Evolutionary conservation across 2,888 invertebrate species (phyloP), one percentile per base, ranked within the genome.

Genomic region (Athripsodes cinereus): DNA sequence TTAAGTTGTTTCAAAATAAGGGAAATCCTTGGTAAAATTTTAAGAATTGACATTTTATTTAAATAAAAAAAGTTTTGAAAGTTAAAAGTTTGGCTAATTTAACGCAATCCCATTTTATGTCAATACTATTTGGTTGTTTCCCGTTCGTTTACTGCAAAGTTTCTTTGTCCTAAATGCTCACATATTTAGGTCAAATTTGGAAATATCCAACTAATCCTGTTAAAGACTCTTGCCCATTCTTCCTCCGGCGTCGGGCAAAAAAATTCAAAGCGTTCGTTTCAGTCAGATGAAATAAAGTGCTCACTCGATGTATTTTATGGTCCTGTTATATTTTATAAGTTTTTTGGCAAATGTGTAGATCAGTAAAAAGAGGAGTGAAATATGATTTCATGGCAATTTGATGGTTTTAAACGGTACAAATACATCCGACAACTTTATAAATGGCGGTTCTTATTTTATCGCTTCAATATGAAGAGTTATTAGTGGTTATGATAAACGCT

Each of bases 161-260:
- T 26, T 26, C 26, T 10, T 10, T 10, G 10, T 26, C 3, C 5
- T 10, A 26, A 26, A 26, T 26, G 26, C 10, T 26, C 26, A 10
- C 26, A 16, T 57, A 57, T 57, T 57, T 57, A 50, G 57, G 57
- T 57, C 57, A 56, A 56, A 56, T 56, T 51, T 56, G 55, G 55
- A 55, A 55, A 55, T 55, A 55, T 55, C 55, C 50, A 19, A 55
- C 51, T 55, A 55, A 55, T 55, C 55, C 51, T 55, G 55, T 55
- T 55, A 55, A 49, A 44, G 40, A 55, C 55, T 50, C 44, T 49
- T 40, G 40, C 55, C 46, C 55, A 55, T 51, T 55, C 55, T 51
- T 44, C 51, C 22, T 5, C 13, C 18, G 44, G 6, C 22, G 44
- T 18, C 18, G 44, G 6, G 48, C 35, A 26, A 55, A 55, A 55